A percentile compares a stretch with the other conserved stretches of the same genome.
phyloP scores from a whole-genome alignment of 2,113 vertebrate genomes.

The Microcebus tavaratra region DNA sequence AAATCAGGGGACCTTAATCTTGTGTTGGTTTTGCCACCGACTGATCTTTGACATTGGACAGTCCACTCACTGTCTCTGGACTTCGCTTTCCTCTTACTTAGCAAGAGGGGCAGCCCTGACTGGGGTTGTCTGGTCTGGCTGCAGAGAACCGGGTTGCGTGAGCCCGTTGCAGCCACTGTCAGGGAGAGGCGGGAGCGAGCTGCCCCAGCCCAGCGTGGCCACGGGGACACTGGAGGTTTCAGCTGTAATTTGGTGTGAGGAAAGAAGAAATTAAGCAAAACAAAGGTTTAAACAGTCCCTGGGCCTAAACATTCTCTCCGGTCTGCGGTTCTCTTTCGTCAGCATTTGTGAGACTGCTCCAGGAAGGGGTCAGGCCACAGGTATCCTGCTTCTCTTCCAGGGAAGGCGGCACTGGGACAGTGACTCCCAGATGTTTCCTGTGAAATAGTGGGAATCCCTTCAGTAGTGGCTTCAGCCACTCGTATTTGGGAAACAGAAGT shows the following conservation, averaged over 20 bases:
- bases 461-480: background rate
- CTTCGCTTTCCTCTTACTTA: background rate
- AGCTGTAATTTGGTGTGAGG: background rate
- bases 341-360: background rate
- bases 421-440: background rate
- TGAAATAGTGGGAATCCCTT: background rate
- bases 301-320: background rate
- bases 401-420: background rate
- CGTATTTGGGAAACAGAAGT: background rate
- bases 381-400: background rate
- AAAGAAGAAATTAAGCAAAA: background rate
- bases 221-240: background rate
- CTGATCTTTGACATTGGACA: background rate
- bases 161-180: background rate
- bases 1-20: background rate
- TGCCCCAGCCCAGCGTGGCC: background rate
- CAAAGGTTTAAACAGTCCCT: background rate
- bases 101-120: background rate
- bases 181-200: background rate
- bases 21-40: background rate
- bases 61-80: background rate
- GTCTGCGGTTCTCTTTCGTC: background rate
- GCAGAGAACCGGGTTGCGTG: too few relatives aligned
- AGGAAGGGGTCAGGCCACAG: background rate
- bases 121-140: background rate